Evolutionary conservation across 2,797 vertebrate species (phyloP), one percentile per base, ranked within the genome.

Genomic region (Xiphophorus birchmanni): DNA sequence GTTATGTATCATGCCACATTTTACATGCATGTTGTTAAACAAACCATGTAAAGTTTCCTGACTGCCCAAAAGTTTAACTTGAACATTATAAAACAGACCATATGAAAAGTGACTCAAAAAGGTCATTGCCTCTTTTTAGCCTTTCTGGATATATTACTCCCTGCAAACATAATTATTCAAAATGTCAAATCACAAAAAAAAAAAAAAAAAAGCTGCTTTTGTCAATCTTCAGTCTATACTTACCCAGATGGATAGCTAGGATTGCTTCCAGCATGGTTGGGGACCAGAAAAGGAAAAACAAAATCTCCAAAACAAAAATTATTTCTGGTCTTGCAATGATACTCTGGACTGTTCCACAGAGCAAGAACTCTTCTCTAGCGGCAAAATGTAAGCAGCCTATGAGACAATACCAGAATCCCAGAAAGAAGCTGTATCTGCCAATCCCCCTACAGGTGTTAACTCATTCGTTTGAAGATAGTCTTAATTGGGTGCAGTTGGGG

Each of bases 381-480:
- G 80, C 52, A 74, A 48, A 40, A 81, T 52, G 50, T 63, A 71
- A 79, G 56, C 79, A 77, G 81, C 77, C 32, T 40, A 45, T 74
- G 82, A 82, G 81, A 81, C 82, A 50, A 40, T 0, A 26, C 52
- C 11, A 72, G 11, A 42, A 83, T 82, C 83, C 84, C 89, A 73
- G 74, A 87, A 76, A 88, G 80, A 87, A 84, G 79, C 82, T 79
- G 54, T 80, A 81, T 93, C 91, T 94, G 94, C 94, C 74, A 92
- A 84, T 90, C 91, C 84, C 63, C 42, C 90, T 90, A 87, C 88
- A 94, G 93, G 93, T 92, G 94, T 93, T 93, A 93, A 90, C 80
- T 44, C 84, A 88, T 76, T 89, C 91, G 87, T 95, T 95, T 95
- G 94, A 95, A 95, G 95, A 90, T 76, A 77, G 74, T 89, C 90